Evolutionary conservation across 2,797 vertebrate genomes (phyloP), one percentile per base, ranked within the genome.

Genomic region (Chloroceryle amazona): DNA sequence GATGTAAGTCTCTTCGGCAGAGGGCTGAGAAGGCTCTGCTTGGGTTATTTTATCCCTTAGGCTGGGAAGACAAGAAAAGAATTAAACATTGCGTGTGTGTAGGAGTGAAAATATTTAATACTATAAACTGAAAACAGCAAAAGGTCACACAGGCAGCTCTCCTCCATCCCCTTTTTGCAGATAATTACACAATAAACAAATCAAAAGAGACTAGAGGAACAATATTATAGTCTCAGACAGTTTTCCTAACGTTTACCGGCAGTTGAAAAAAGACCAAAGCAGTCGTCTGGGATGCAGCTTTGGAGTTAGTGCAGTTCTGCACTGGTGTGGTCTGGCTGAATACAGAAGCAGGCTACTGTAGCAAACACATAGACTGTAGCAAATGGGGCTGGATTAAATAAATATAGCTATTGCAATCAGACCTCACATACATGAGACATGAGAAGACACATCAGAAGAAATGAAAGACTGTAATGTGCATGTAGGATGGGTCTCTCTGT

Each of bases 221-320:
- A 83, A 26, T 49, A 65, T 67, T 78, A 39, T 0, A 0, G 25
- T 44, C 61, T 86, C 63, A 80, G 84, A 79, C 33, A 20, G 60
- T 91, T 85, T 93, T 72, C 42, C 85, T 86, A 84, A 72, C 78
- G 58, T 83, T 92, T 92, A 70, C 72, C 76, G 78, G 61, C 35
- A 74, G 92, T 61, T 93, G 92, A 95, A 97, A 95, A 94, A 78
- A 93, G 90, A 90, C 76, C 72, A 78, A 71, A 90, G 72, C 80
- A n/a, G 68, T 86, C 81, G 86, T 94, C 88, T 83, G 58, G 80
- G 41, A 29, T 55, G 72, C 68, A 95, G 75, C 42, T 81, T 78
- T 78, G 28, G 68, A 76, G 72, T 83, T 23, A 67, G 76, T 63
- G 75, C 76, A 42, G 35, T 78, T 86, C 86, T 49, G 73, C 80